Conservation (phyloP, 2,113 vertebrate species). For the Boleophthalmus pectinirostris region DNA sequence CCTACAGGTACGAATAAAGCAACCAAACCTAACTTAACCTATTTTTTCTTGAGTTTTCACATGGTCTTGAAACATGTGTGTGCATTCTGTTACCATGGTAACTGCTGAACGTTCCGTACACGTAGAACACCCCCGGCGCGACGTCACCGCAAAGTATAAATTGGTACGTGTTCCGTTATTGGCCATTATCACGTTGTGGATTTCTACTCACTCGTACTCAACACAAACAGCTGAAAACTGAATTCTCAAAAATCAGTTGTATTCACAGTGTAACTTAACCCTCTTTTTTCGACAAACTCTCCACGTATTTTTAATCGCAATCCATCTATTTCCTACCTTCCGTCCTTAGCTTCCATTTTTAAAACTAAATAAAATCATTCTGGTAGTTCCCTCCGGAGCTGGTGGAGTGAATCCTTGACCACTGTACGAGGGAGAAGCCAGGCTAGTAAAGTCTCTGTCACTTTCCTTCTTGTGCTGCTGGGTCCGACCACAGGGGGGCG, state of each 20-base stretch:
- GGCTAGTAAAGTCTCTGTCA: constrained; percentile 51
- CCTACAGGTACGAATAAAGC: no score
- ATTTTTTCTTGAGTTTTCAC: no score
- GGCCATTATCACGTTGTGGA: not conserved
- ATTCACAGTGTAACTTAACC: constrained; percentile 51
- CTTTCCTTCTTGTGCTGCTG: constrained; percentile 28
- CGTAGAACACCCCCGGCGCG: no score
- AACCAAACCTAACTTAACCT: no score
- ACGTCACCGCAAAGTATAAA: not conserved
- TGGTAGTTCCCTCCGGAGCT: constrained; percentile 56
- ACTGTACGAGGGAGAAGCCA: constrained; percentile 34
- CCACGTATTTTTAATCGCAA: constrained; percentile 13
- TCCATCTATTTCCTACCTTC: constrained; percentile 1
- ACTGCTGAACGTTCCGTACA: no score
- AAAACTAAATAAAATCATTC: constrained; percentile 54
- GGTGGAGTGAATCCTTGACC: constrained; percentile 63
- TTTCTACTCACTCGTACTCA: not conserved
- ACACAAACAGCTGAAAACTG: constrained; percentile 39
- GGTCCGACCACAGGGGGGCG: constrained; percentile 27
- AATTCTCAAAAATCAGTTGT: constrained; percentile 15
- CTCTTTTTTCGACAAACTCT: constrained; percentile 14
- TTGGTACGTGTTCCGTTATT: not conserved
- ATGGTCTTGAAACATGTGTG: no score
- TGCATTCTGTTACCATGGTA: no score
- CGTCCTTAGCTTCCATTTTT: constrained; percentile 7